Percentiles rank a stretch among this genome's conserved stretches.
Conservation (phyloP, 2,888 invertebrate genomes). For the Leptarthrus brevirostris region DNA sequence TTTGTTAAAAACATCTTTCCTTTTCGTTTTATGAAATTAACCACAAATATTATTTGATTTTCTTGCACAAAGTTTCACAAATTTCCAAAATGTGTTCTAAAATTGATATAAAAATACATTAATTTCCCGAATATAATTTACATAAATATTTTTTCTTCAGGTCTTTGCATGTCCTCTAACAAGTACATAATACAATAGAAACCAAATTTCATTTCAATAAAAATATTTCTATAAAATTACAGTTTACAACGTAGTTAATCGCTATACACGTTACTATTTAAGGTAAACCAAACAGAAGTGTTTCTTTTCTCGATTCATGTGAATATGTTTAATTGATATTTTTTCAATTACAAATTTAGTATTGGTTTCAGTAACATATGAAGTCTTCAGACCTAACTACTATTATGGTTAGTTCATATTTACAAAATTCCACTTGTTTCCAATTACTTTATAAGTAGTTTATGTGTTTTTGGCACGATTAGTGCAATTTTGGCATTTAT, state of each 20-base stretch:
- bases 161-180: background rate
- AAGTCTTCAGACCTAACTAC: background rate
- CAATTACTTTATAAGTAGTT: background rate
- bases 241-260: slow-evolving; percentile 9
- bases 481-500: slow-evolving; percentile 29
- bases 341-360: slow-evolving; percentile 20
- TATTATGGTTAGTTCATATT: background rate
- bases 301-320: background rate
- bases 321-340: slow-evolving; percentile 43
- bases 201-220: slow-evolving; percentile 34
- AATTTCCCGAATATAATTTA: slow-evolving; percentile 38
- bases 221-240: slow-evolving; percentile 24
- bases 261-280: background rate
- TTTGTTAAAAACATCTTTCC: slow-evolving; percentile 13
- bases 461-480: slow-evolving; percentile 24
- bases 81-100: slow-evolving; percentile 39
- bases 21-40: background rate
- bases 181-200: no score
- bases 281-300: background rate
- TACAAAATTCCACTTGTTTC: slow-evolving; percentile 7
- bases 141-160: slow-evolving; percentile 32
- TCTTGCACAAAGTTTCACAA: slow-evolving; percentile 10
- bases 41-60: background rate
- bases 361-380: slow-evolving; percentile 10
- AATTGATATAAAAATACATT: slow-evolving; percentile 43